Conservation (phyloP, 2,113 vertebrate species). For the Spizaetus ornatus region DNA sequence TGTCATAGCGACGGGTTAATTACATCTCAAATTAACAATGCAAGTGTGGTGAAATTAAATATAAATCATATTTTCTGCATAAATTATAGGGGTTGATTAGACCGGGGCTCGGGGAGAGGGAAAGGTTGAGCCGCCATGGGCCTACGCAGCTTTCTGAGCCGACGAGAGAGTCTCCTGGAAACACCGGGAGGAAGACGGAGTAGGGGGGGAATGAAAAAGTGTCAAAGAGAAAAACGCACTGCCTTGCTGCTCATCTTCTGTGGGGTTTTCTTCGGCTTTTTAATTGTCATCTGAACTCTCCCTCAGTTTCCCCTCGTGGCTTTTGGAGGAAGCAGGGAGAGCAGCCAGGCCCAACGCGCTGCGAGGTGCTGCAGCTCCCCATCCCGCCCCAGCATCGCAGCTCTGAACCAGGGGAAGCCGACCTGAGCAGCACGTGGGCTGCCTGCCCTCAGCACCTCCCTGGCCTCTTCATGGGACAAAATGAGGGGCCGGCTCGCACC, state of each 20-base stretch:
- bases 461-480: neutral
- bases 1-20: conserved; percentile 99
- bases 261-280: conserved; percentile 1
- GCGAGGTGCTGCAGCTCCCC: neutral
- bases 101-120: conserved; percentile 97
- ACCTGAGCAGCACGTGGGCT: neutral
- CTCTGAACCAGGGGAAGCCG: fast-evolving
- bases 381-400: fast-evolving
- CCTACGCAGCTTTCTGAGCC: conserved; percentile 87
- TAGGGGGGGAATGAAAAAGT: conserved; percentile 39
- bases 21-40: conserved; percentile 99
- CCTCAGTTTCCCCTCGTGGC: neutral
- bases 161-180: conserved; percentile 74
- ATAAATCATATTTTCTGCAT: conserved; percentile 99
- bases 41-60: conserved; percentile 99
- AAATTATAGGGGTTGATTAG: conserved; percentile 99
- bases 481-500: neutral
- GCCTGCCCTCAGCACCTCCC: neutral
- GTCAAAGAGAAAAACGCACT: neutral
- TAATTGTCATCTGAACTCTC: neutral
- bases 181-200: conserved; percentile 38
- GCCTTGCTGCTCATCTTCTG: conserved; percentile 55
- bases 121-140: conserved; percentile 99
- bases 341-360: neutral
- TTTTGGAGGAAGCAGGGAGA: neutral